Conservation (phyloP, 2,797 vertebrate species). For the Tolypeutes matacus region DNA sequence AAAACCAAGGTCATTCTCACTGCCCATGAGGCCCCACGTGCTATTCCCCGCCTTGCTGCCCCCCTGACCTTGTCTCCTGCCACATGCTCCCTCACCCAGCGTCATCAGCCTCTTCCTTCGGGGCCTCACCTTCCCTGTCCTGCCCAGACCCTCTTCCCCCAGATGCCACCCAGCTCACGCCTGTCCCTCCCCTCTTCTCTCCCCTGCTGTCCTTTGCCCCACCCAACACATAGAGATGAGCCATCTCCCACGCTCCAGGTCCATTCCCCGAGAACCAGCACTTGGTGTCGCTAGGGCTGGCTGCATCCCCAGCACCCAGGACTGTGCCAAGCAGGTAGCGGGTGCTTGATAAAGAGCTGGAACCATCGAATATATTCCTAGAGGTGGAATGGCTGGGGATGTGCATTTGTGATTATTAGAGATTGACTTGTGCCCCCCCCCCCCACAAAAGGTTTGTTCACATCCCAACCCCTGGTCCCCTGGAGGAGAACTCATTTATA, state of each 20-base stretch:
- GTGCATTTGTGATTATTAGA: too few relatives aligned
- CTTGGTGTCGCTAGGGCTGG: not conserved
- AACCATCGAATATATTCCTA: not conserved
- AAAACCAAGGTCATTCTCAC: not conserved
- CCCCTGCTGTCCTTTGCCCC: too few relatives aligned
- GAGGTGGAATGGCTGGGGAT: not conserved
- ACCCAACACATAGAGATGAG: not conserved
- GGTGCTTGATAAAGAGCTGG: not conserved
- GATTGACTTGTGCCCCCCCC: too few relatives aligned
- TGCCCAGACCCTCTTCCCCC: not conserved
- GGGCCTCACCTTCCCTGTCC: not conserved
- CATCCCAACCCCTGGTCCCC: too few relatives aligned
- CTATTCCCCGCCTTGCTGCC: too few relatives aligned
- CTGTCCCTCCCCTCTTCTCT: too few relatives aligned
- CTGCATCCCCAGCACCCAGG: too few relatives aligned
- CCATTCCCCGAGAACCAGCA: not conserved
- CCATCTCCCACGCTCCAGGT: not conserved
- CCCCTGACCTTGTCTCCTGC: too few relatives aligned
- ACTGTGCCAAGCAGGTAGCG: not conserved
- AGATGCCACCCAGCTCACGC: too few relatives aligned
- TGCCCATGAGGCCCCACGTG: fast-evolving
- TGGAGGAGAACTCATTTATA: too few relatives aligned
- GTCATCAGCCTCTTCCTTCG: not conserved
- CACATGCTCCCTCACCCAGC: not conserved
- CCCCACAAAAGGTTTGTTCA: too few relatives aligned